Conservation (phyloP, 2,797 vertebrate species). For the Melanotaenia nigrans region DNA sequence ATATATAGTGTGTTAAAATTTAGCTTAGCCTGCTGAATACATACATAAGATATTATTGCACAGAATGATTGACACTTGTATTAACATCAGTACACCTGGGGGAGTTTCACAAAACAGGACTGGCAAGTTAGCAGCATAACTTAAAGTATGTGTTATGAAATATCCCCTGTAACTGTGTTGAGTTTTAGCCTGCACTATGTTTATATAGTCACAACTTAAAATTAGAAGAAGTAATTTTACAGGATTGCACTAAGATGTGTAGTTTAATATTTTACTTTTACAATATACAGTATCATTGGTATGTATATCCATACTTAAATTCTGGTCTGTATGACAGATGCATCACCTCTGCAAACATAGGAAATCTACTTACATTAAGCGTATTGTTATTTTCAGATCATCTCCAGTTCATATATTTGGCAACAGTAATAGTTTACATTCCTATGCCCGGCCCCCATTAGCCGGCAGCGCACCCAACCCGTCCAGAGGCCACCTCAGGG, state of each 20-base stretch:
- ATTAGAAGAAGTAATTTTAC: background rate
- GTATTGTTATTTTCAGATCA: constrained; percentile 82
- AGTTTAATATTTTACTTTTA: background rate
- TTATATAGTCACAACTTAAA: background rate
- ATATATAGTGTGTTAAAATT: constrained; percentile 1
- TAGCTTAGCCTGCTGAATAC: background rate
- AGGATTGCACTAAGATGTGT: background rate
- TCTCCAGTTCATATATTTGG: constrained; percentile 98
- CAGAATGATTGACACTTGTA: background rate
- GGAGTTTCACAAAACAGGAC: constrained; percentile 18
- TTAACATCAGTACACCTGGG: constrained; percentile 3
- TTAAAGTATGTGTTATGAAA: background rate
- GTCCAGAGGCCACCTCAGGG: constrained; percentile 89
- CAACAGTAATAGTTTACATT: constrained; percentile 99
- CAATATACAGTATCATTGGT: background rate
- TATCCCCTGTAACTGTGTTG: background rate
- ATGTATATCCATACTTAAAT: background rate
- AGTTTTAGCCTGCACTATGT: background rate
- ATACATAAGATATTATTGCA: background rate
- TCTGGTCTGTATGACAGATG: background rate
- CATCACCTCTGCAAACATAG: background rate
- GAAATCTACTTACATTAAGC: constrained; percentile 21
- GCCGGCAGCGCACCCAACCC: constrained; percentile 88
- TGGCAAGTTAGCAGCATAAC: background rate
- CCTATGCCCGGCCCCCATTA: constrained; percentile 98